These are phyloP conservation scores for Synanthedon vespiformis DNA, from an alignment of 2,888 invertebrate genomes.

Conservation along the genomic window DNA sequence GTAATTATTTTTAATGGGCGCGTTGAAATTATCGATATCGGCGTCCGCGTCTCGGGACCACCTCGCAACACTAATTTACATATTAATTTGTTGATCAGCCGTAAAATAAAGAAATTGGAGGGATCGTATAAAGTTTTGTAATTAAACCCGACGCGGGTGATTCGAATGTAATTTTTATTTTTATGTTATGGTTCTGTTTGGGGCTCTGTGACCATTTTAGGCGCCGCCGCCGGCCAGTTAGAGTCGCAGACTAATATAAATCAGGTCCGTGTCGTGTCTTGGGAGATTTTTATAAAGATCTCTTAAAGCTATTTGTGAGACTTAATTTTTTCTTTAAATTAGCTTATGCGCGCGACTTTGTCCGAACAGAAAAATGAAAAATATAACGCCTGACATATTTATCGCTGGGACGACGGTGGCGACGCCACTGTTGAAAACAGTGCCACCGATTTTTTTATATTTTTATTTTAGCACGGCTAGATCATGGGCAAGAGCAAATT, in stretches of 20 bases:
- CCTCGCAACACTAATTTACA: constrained; percentile 58
- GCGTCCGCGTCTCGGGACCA: constrained; percentile 28
- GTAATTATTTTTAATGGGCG: constrained; percentile 27
- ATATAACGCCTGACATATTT: no score
- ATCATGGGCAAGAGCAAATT: no score
- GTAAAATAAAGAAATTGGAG: constrained; percentile 67
- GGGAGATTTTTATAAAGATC: no score
- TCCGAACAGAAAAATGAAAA: no score
- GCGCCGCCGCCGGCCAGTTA: constrained; percentile 19
- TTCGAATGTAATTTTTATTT: constrained; percentile 52
- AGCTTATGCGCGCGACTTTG: no score
- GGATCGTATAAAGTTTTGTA: constrained; percentile 42
- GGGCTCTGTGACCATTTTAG: constrained; percentile 14
- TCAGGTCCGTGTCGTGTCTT: no score
- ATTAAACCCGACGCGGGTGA: constrained; percentile 47
- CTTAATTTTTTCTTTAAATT: no score
- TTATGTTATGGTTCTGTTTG: constrained; percentile 33
- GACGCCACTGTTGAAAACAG: no score
- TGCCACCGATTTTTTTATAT: no score
- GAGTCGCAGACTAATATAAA: background rate
- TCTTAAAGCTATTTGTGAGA: no score
- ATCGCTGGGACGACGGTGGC: no score
- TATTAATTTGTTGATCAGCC: constrained; percentile 64
- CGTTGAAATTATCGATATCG: constrained; percentile 17
- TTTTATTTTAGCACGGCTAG: no score